phyloP scores from a whole-genome alignment of 2,888 invertebrate genomes.

The Lasioglossum lativentre region DNA sequence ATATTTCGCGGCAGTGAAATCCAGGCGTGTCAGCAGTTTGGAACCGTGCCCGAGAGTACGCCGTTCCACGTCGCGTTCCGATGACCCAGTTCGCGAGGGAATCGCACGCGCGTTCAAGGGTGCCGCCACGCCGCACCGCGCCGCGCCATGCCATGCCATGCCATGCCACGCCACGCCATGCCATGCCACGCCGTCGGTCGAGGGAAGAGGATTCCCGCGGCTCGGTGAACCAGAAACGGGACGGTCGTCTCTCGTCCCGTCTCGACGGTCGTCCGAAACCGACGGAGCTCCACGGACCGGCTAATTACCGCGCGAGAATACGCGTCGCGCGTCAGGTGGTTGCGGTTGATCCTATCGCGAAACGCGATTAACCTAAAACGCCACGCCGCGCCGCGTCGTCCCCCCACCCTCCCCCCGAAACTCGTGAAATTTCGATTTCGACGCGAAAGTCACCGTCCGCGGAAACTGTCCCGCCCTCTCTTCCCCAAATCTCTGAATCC shows the following conservation, averaged over 20 bases:
- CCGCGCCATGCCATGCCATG: too few species aligned
- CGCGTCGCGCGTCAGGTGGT: constrained; percentile 60
- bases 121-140: neutral
- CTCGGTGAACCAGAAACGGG: constrained; percentile 25
- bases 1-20: neutral
- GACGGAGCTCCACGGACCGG: constrained; percentile 12
- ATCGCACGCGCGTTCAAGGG: constrained; percentile 16
- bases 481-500: neutral
- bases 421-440: constrained; percentile 31
- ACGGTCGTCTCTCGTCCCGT: constrained; percentile 18
- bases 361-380: constrained; percentile 46
- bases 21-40: neutral
- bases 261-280: constrained; percentile 47
- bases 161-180: too few species aligned
- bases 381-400: neutral
- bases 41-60: neutral
- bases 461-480: neutral
- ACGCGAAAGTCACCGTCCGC: neutral
- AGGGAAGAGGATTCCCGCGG: constrained; percentile 27
- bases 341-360: constrained; percentile 52
- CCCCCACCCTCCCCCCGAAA: neutral
- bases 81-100: constrained; percentile 55
- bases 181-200: too few species aligned
- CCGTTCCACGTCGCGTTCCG: constrained; percentile 7
- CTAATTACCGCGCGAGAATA: constrained; percentile 52